Percentiles rank a stretch among this genome's conserved stretches.
phyloP scores from a whole-genome alignment of 2,797 vertebrate species.

The Orientallactaga sibirica region DNA sequence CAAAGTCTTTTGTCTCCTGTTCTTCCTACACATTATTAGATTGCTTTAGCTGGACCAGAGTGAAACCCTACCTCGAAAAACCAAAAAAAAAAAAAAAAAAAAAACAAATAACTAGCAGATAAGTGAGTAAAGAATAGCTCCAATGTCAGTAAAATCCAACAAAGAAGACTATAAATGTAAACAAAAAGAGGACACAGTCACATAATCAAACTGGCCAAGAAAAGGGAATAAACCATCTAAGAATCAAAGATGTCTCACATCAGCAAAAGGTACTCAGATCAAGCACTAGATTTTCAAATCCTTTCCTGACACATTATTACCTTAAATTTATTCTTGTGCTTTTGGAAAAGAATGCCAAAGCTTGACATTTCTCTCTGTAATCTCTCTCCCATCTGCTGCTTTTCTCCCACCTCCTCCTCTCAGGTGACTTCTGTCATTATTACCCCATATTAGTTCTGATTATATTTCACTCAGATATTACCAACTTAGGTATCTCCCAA shows the following conservation, averaged over 20 bases:
- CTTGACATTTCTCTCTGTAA: constrained; percentile 29
- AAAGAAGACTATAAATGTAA: constrained; percentile 25
- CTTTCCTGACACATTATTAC: constrained; percentile 30
- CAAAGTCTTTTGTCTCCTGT: not conserved
- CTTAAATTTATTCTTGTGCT: constrained; percentile 41
- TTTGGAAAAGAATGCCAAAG: constrained; percentile 26
- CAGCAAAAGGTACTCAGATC: not conserved
- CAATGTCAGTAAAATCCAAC: constrained; percentile 17
- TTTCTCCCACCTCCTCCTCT: not conserved
- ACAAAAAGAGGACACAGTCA: constrained; percentile 19
- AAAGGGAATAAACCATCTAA: constrained; percentile 41
- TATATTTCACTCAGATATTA: constrained; percentile 18
- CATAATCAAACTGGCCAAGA: not conserved
- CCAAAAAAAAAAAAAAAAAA: not conserved
- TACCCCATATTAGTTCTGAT: not conserved
- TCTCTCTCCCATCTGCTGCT: not conserved
- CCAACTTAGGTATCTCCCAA: not conserved
- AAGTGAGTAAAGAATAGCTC: not conserved
- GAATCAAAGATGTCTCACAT: constrained; percentile 9
- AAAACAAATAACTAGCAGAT: not conserved
- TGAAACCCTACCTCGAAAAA: too few relatives aligned
- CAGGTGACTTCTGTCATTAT: not conserved
- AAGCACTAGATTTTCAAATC: constrained; percentile 27
- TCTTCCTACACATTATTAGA: not conserved
- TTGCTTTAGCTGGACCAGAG: not conserved